Conservation (phyloP, 2,113 vertebrate genomes). For the Sylvietta virens region DNA sequence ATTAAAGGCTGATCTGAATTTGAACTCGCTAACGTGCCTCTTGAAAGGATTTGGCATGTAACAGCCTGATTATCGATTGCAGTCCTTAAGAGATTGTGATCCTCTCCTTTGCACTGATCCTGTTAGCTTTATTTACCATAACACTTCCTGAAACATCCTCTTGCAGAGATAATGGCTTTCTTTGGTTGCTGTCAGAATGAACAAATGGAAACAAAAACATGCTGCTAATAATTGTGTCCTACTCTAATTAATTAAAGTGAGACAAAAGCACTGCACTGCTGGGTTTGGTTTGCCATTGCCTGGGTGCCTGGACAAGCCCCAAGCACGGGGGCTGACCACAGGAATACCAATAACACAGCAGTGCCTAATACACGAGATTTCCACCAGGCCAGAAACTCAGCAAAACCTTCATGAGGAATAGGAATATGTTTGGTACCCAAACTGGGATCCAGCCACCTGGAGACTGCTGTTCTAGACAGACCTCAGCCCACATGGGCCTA, state of each 20-base stretch:
- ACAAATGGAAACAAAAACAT: conserved; percentile 26
- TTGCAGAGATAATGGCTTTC: conserved; percentile 12
- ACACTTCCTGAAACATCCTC: background rate
- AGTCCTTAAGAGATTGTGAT: background rate
- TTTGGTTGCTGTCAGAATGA: conserved; percentile 13
- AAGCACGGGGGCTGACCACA: background rate
- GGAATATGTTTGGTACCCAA: background rate
- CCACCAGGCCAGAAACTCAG: background rate
- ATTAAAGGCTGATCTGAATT: conserved; percentile 6
- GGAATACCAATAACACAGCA: background rate
- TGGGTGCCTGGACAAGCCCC: background rate
- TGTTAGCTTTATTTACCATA: background rate
- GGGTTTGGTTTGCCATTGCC: background rate
- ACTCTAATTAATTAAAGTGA: conserved; percentile 22
- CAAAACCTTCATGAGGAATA: background rate
- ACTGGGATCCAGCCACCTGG: background rate
- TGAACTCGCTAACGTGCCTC: background rate
- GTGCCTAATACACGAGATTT: background rate
- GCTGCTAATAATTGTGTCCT: background rate
- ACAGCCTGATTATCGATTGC: background rate
- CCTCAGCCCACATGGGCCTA: background rate
- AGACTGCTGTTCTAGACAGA: background rate
- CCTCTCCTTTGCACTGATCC: background rate
- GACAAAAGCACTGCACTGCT: background rate
- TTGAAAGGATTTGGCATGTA: conserved; percentile 8